Conservation (phyloP, 2,888 invertebrate species). For the Carcina quercana region DNA sequence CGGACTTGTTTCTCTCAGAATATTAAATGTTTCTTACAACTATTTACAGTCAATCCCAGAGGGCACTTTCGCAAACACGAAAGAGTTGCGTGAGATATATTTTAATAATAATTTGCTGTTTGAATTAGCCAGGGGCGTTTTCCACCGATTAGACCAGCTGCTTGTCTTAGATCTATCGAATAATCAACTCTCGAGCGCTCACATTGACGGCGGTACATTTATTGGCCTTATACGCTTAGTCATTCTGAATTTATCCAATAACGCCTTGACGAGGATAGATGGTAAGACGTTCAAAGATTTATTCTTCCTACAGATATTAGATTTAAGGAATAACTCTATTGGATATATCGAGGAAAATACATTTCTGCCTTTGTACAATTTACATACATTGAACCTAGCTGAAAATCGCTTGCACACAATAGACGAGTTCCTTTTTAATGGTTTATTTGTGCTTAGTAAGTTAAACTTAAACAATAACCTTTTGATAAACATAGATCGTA, state of each 20-base stretch:
- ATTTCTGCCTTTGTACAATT: conserved; percentile 89
- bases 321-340: conserved; percentile 90
- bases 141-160: conserved; percentile 89
- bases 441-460: conserved; percentile 87
- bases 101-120: conserved; percentile 90
- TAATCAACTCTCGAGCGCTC: conserved; percentile 89
- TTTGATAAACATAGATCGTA: conserved; percentile 82
- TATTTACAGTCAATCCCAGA: conserved; percentile 86
- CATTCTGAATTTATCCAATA: conserved; percentile 89
- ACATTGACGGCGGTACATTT: conserved; percentile 90
- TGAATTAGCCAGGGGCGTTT: conserved; percentile 87
- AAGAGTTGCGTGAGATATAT: conserved; percentile 88
- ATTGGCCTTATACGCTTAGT: conserved; percentile 89
- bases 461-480: conserved; percentile 90
- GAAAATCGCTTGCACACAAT: conserved; percentile 90
- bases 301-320: conserved; percentile 89
- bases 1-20: conserved; percentile 84
- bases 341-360: conserved; percentile 91
- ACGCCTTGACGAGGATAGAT: conserved; percentile 88
- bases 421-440: conserved; percentile 87
- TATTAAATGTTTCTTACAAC: conserved; percentile 91
- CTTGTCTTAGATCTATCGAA: conserved; percentile 89
- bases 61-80: conserved; percentile 86
- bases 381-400: conserved; percentile 91
- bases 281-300: conserved; percentile 90